Conservation (phyloP, 1,140 invertebrate genomes). For the Ladona fulva region DNA sequence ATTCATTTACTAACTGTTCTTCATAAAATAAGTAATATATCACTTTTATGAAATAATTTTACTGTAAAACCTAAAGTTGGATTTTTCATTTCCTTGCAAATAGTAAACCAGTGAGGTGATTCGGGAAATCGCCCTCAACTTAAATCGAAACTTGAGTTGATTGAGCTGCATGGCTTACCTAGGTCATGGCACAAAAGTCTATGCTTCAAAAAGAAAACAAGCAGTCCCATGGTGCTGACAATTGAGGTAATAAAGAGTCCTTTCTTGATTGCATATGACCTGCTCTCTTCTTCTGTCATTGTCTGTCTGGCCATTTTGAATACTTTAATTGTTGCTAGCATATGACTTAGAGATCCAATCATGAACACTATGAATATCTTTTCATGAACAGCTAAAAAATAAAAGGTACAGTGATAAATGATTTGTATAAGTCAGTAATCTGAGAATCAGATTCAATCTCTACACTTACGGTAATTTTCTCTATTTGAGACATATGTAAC, state of each 20-base stretch:
- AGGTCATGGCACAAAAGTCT: slow-evolving; percentile 76
- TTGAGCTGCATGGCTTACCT: slow-evolving; percentile 56
- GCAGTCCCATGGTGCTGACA: slow-evolving; percentile 64
- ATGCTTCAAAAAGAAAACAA: slow-evolving; percentile 81
- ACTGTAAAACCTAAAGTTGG: too few species aligned
- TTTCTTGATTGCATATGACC: slow-evolving; percentile 57
- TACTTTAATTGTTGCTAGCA: slow-evolving; percentile 57
- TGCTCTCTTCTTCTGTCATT: slow-evolving; percentile 33
- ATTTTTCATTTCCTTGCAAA: too few species aligned
- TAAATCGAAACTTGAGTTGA: too few species aligned
- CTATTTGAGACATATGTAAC: slow-evolving; percentile 88
- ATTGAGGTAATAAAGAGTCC: slow-evolving; percentile 66
- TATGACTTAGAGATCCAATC: slow-evolving; percentile 74
- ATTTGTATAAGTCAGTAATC: too few species aligned
- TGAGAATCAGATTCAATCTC: background rate
- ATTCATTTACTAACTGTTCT: too few species aligned
- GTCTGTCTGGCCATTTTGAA: slow-evolving; percentile 35
- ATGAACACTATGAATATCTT: slow-evolving; percentile 90
- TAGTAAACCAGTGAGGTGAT: too few species aligned
- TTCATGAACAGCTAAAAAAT: slow-evolving; percentile 78
- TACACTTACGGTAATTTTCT: slow-evolving; percentile 85
- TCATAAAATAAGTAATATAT: too few species aligned
- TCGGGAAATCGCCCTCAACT: too few species aligned
- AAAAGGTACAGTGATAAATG: background rate
- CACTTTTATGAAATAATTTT: too few species aligned